Evolutionary conservation across 1,140 invertebrate genomes (phyloP), one percentile per base, ranked within the genome.

Genomic region (Anthonomus grandis): DNA sequence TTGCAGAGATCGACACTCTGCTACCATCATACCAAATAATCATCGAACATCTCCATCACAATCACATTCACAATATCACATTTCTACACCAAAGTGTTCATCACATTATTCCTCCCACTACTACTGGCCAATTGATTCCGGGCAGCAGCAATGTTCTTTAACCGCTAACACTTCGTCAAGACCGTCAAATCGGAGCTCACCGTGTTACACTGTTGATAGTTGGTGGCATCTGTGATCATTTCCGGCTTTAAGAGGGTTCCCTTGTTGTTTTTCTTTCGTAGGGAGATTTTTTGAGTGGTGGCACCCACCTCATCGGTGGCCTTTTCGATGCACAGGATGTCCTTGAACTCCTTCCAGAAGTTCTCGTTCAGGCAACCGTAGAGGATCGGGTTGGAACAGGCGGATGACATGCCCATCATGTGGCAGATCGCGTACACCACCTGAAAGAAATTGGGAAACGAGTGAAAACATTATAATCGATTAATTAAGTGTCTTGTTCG

Each of bases 311-410:
- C 54, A 15, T 55, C 48, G 2, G 42, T 17, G 9, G 56, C 13
- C 9, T 46, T 47, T 39, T 63, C 87, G 81, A 73, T 90, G 73
- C 77, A 90, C 45, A 86, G 65, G 68, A 91, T 86, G 77, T 91
- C 85, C 71, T 91, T 90, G 73, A 98, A 98, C 75, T 98, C 93
- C 77, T 98, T 97, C 61, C 92, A 83, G 75, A 98, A 98, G 75
- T 96, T 97, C 57, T 98, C 95, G 76, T 98, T 99, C 75, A 98
- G 85, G 93, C 95, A 99, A 38, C 95, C 95, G 76, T 98, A 98
- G 4, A 98, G 81, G 63, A 98, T 86, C 0, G 91, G 91, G 74
- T 94, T 93, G 17, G 89, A 87, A 63, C 89, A 91, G 10, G 90
- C 89, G 34, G 85, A 87, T 1, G 85, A 85, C 86, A 90, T 87